phyloP scores from a whole-genome alignment of 1,140 invertebrate species.

The Drosophila pectinifera region DNA sequence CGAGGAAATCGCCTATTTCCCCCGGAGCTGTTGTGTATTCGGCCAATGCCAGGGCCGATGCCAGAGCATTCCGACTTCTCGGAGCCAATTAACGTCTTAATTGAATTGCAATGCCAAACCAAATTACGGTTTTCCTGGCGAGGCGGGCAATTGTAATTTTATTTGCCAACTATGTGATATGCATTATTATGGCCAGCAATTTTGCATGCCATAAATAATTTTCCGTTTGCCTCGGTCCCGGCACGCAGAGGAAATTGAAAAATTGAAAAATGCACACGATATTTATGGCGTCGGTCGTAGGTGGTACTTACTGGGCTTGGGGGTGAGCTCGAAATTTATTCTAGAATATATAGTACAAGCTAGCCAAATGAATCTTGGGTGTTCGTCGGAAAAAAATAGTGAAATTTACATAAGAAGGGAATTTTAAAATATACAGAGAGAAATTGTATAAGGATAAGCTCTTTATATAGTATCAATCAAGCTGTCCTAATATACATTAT shows the following conservation, averaged over 20 bases:
- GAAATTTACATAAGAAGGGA: slow-evolving; percentile 23
- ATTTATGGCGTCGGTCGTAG: slow-evolving; percentile 45
- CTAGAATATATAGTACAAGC: slow-evolving; percentile 43
- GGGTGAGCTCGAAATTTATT: slow-evolving; percentile 37
- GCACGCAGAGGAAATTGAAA: slow-evolving; percentile 51
- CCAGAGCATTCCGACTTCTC: slow-evolving; percentile 42
- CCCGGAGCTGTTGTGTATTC: slow-evolving; percentile 54
- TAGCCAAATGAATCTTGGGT: slow-evolving; percentile 22
- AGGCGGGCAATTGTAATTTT: slow-evolving; percentile 59
- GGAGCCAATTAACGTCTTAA: slow-evolving; percentile 76
- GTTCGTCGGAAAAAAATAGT: neutral
- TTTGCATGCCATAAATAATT: slow-evolving; percentile 64
- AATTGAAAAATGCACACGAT: slow-evolving; percentile 63
- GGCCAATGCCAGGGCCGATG: slow-evolving; percentile 42
- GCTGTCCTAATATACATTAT: too few relatives aligned
- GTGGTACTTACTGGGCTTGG: slow-evolving; percentile 25
- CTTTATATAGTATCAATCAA: too few relatives aligned
- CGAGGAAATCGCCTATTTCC: slow-evolving; percentile 73
- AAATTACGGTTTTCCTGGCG: slow-evolving; percentile 28
- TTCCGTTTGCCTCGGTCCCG: slow-evolving; percentile 34
- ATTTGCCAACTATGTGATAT: slow-evolving; percentile 53
- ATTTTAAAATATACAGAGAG: neutral
- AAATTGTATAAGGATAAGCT: too few relatives aligned
- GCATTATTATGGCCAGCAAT: slow-evolving; percentile 53
- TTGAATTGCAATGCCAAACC: slow-evolving; percentile 63